Percentiles rank a stretch among this genome's conserved stretches.
phyloP scores from a whole-genome alignment of 2,888 invertebrate genomes.

The Netelia melanura region DNA sequence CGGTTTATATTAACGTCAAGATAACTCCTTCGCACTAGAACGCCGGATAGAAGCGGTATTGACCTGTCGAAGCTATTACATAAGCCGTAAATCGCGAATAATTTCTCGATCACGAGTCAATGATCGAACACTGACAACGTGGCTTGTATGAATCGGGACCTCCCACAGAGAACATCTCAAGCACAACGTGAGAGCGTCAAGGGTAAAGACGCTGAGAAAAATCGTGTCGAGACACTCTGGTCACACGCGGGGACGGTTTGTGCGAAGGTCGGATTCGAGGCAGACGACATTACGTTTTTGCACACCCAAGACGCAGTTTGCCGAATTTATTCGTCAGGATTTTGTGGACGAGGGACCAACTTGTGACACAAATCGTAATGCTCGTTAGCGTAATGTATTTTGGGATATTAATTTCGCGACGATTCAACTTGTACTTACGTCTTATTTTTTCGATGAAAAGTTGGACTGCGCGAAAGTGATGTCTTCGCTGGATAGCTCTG shows the following conservation, averaged over 20 bases:
- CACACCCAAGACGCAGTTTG: conserved; percentile 39
- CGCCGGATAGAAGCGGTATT: conserved; percentile 77
- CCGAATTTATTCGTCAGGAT: conserved; percentile 72
- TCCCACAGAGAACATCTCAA: conserved; percentile 13
- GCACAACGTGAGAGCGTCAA: conserved; percentile 2
- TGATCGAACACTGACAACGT: conserved; percentile 48
- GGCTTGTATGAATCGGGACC: conserved; percentile 6
- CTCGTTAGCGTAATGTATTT: not conserved
- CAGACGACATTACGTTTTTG: conserved; percentile 76
- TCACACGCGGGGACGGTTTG: conserved; percentile 42
- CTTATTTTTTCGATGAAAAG: conserved; percentile 71
- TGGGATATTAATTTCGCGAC: not conserved
- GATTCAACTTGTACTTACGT: conserved; percentile 74
- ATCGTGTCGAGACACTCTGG: not conserved
- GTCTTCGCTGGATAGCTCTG: conserved; percentile 72
- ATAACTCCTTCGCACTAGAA: conserved; percentile 16
- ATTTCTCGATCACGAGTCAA: conserved; percentile 55
- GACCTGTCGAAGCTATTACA: conserved; percentile 82
- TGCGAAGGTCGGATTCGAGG: conserved; percentile 68
- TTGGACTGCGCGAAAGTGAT: conserved; percentile 73
- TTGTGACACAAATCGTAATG: not conserved
- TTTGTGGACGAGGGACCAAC: conserved; percentile 9
- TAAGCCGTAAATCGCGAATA: conserved; percentile 76
- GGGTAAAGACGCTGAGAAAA: conserved; percentile 25
- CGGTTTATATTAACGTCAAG: conserved; percentile 19